Evolutionary conservation across 2,888 invertebrate genomes (phyloP).

Genomic region (Girardia tigrina): DNA sequence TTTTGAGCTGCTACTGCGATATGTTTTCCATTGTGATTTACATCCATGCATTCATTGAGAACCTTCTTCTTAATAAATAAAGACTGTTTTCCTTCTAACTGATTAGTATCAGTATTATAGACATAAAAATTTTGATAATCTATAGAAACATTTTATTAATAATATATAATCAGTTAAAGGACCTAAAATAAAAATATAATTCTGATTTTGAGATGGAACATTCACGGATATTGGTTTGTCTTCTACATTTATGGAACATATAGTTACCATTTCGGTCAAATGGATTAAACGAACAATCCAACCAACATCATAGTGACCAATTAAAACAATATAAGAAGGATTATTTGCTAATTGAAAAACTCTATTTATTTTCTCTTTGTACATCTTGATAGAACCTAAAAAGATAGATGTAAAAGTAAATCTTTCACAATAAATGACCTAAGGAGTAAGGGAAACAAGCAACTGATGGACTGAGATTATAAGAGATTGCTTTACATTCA

Average conservation of each 20-base stretch:
- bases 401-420: background rate
- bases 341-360: background rate
- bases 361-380: background rate
- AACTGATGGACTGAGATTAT: background rate
- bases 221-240: background rate
- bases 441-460: background rate
- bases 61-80: background rate
- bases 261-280: background rate
- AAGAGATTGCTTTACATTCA: background rate
- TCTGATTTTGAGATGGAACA: background rate
- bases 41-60: background rate
- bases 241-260: background rate
- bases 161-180: too few species aligned
- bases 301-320: background rate
- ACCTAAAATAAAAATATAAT: constrained; percentile 8
- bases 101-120: background rate
- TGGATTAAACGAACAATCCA: background rate
- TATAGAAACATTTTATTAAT: too few species aligned
- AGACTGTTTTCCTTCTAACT: background rate
- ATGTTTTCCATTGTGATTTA: background rate
- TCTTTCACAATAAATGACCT: background rate
- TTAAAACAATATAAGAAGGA: background rate
- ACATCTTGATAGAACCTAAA: background rate
- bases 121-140: background rate
- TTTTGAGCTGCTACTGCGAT: background rate